These are phyloP conservation scores for Tragelaphus scriptus DNA, from an alignment of 2,113 vertebrate genomes.

Conservation along the genomic window DNA sequence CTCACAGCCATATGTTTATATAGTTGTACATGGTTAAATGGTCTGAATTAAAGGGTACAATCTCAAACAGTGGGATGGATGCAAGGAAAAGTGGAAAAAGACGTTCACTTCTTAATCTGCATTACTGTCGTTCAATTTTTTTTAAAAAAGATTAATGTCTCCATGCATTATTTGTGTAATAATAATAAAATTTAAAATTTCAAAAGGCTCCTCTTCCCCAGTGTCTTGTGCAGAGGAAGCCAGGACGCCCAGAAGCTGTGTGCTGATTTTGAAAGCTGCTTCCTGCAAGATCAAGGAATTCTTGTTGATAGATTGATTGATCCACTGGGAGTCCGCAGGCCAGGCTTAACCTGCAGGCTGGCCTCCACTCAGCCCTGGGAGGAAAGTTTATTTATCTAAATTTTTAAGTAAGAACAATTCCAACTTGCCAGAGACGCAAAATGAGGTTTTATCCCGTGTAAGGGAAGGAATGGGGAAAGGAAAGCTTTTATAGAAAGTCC, in stretches of 20 bases:
- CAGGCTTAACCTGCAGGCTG: conserved; percentile 11
- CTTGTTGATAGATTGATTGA: conserved; percentile 52
- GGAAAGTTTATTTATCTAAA: conserved; percentile 53
- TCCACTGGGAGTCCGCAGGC: background rate
- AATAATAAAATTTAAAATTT: conserved; percentile 45
- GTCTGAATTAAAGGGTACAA: background rate
- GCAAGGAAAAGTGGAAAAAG: background rate
- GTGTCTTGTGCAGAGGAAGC: background rate
- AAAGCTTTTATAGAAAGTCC: conserved; percentile 43
- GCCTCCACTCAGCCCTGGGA: background rate
- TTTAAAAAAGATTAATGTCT: background rate
- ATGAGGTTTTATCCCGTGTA: background rate
- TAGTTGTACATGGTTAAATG: background rate
- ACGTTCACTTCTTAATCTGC: background rate
- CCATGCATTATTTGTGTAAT: background rate
- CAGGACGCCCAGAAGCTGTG: background rate
- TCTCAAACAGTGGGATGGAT: background rate
- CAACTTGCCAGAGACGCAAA: conserved; percentile 42
- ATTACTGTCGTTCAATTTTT: background rate
- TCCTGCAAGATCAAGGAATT: conserved; percentile 39
- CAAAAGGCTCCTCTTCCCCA: background rate
- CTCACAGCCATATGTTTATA: background rate
- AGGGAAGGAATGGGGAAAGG: background rate
- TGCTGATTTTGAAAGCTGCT: conserved; percentile 39
- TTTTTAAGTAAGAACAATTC: conserved; percentile 52